Conservation (phyloP, 2,797 vertebrate species). For the Chaunax sp. region DNA sequence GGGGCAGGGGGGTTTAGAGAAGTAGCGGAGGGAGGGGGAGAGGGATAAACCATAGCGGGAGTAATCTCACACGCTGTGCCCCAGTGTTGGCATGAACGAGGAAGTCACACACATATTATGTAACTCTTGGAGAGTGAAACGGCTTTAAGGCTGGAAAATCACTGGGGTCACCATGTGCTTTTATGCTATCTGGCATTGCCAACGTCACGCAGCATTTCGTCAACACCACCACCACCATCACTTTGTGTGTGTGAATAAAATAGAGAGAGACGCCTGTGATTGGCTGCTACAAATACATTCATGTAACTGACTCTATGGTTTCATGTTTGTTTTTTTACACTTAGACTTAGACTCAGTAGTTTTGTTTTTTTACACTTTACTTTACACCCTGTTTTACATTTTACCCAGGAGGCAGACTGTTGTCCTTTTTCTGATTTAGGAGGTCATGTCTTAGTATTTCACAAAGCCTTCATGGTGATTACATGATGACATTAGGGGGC, state of each 20-base stretch:
- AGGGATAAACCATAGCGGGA: slow-evolving; percentile 57
- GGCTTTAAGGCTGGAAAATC: slow-evolving; percentile 71
- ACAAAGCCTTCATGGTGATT: slow-evolving; percentile 6
- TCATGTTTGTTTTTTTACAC: neutral
- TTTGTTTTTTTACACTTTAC: too few relatives aligned
- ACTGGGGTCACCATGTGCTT: slow-evolving; percentile 58
- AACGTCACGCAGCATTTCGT: slow-evolving; percentile 26
- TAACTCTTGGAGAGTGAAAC: slow-evolving; percentile 47
- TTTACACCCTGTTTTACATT: slow-evolving; percentile 7
- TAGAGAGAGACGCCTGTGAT: neutral
- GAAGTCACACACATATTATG: slow-evolving; percentile 70
- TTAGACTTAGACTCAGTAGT: too few relatives aligned
- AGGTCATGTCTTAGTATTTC: slow-evolving; percentile 33
- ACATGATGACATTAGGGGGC: neutral
- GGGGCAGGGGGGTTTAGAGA: slow-evolving; percentile 52
- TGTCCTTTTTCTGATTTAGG: neutral
- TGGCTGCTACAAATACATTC: neutral
- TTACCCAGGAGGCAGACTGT: neutral
- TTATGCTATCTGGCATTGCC: slow-evolving; percentile 47
- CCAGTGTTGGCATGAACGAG: slow-evolving; percentile 61
- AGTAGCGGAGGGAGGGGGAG: slow-evolving; percentile 27
- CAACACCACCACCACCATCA: slow-evolving; percentile 1
- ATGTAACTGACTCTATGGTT: neutral
- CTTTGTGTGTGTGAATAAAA: slow-evolving; percentile 1
- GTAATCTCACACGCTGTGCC: slow-evolving; percentile 69